Percentiles rank a stretch among this genome's conserved stretches.
These are phyloP conservation scores for Aphidius ervi DNA, from an alignment of 1,140 invertebrate species.

Conservation along the genomic window DNA sequence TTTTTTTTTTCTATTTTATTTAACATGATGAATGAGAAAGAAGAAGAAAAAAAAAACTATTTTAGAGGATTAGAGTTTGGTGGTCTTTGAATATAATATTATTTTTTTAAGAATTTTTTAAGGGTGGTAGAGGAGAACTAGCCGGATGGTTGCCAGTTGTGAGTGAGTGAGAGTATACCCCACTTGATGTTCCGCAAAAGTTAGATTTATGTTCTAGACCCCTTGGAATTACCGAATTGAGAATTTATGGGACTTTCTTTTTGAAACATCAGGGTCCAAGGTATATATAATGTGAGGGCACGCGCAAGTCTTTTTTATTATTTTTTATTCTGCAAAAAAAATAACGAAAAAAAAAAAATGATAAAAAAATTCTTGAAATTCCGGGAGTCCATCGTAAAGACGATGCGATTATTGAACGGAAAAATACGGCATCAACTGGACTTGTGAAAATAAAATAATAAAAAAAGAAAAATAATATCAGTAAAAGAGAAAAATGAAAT, in stretches of 20 bases:
- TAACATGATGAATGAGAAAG: not conserved
- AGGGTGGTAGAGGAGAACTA: too few species aligned
- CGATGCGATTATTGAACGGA: too few species aligned
- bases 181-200: slow-evolving; percentile 36
- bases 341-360: too few species aligned
- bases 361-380: too few species aligned
- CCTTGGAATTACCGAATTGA: slow-evolving; percentile 49
- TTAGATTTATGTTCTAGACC: slow-evolving; percentile 50
- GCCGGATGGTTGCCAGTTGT: slow-evolving; percentile 7
- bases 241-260: slow-evolving; percentile 43
- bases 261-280: not conserved
- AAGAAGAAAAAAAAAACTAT: slow-evolving; percentile 29
- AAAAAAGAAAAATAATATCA: too few species aligned
- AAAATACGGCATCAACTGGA: too few species aligned
- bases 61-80: slow-evolving; percentile 44
- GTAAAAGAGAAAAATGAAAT: too few species aligned
- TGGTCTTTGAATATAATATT: slow-evolving; percentile 45
- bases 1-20: not conserved
- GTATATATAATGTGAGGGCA: not conserved
- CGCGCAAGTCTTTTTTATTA: not conserved
- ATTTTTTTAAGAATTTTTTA: too few species aligned
- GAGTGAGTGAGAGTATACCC: slow-evolving; percentile 24
- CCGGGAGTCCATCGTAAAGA: too few species aligned
- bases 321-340: too few species aligned
- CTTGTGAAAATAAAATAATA: too few species aligned